These are phyloP conservation scores for Anodontia alba DNA, from an alignment of 2,888 invertebrate genomes.

Conservation along the genomic window DNA sequence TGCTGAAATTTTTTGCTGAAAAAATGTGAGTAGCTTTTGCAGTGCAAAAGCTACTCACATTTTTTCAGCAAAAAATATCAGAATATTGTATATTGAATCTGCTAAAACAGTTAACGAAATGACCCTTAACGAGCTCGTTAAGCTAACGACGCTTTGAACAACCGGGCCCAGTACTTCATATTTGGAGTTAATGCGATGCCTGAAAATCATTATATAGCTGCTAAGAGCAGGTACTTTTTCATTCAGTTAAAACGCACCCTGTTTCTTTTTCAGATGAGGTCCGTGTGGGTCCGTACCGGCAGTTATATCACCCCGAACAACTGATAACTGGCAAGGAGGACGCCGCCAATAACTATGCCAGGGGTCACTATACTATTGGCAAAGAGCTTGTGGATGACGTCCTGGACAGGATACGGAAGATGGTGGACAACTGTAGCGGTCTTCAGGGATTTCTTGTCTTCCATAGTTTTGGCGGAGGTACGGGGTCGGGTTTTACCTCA, in stretches of 20 bases:
- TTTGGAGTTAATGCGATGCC: too few species aligned
- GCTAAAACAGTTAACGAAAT: too few species aligned
- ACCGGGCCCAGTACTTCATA: too few species aligned
- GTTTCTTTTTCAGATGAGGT: slow-evolving; percentile 41
- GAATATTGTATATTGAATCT: too few species aligned
- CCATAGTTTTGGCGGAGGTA: slow-evolving; percentile 44
- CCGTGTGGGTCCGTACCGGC: slow-evolving; percentile 39
- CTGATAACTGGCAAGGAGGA: slow-evolving; percentile 50
- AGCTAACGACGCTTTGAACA: too few species aligned
- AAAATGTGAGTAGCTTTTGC: too few species aligned
- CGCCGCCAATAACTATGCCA: slow-evolving; percentile 48
- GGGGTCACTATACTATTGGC: slow-evolving; percentile 46
- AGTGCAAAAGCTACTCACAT: too few species aligned
- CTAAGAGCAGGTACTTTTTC: too few species aligned
- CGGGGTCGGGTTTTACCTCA: slow-evolving; percentile 47
- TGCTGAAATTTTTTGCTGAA: too few species aligned
- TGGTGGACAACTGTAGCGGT: slow-evolving; percentile 82
- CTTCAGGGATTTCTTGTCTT: slow-evolving; percentile 67
- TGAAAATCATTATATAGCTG: too few species aligned
- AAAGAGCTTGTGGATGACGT: slow-evolving; percentile 42
- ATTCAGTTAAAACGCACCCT: background rate
- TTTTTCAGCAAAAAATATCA: too few species aligned
- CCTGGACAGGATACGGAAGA: slow-evolving; percentile 35
- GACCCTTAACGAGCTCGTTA: too few species aligned
- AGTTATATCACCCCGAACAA: slow-evolving; percentile 45